Conservation (phyloP, 2,113 vertebrate species). For the Hemiprocne comata region DNA sequence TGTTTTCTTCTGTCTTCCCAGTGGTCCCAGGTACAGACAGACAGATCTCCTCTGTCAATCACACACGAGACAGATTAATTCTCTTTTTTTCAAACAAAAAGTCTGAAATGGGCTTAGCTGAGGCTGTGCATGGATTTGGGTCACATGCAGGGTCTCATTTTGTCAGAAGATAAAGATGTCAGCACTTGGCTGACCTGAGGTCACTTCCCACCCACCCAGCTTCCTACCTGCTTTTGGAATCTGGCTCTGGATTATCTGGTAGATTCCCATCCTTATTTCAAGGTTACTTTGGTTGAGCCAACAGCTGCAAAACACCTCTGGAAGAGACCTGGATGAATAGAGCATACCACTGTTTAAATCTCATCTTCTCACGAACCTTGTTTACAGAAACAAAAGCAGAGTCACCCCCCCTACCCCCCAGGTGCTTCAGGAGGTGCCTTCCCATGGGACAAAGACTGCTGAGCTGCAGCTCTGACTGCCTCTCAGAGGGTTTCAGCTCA, state of each 20-base stretch:
- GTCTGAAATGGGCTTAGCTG: background rate
- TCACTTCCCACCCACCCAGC: background rate
- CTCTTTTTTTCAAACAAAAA: background rate
- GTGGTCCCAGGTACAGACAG: background rate
- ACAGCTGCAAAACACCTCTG: too few relatives aligned
- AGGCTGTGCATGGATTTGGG: background rate
- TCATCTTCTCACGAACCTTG: too few relatives aligned
- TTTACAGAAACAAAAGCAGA: too few relatives aligned
- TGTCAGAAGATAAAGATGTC: background rate
- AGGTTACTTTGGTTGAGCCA: background rate
- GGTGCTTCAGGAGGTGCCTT: too few relatives aligned
- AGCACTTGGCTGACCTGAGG: background rate
- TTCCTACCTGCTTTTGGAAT: background rate
- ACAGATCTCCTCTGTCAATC: background rate
- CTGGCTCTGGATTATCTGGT: background rate
- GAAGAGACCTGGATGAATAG: too few relatives aligned
- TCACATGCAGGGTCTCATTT: background rate
- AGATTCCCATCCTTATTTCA: background rate
- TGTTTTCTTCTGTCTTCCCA: background rate
- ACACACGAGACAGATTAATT: fast-evolving
- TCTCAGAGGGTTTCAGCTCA: too few relatives aligned
- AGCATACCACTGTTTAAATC: too few relatives aligned
- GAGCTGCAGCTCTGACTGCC: too few relatives aligned
- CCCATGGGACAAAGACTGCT: too few relatives aligned
- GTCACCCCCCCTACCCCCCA: too few relatives aligned